phyloP scores from a whole-genome alignment of 2,797 vertebrate species.

The Pantherophis vulpinus region DNA sequence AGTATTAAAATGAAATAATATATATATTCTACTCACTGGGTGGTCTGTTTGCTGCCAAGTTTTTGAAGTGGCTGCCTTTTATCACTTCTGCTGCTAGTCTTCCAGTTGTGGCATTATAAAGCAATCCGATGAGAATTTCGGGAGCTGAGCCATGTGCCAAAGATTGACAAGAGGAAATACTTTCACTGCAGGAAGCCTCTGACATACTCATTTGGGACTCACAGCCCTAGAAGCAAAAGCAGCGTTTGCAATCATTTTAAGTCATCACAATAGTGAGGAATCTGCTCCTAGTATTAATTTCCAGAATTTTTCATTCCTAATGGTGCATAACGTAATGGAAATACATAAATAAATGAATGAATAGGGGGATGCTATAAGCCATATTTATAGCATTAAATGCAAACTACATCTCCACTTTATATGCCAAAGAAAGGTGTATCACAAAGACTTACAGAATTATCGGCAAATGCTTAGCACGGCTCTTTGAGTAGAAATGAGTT shows the following conservation, averaged over 20 bases:
- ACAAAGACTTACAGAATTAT: background rate
- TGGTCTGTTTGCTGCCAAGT: constrained; percentile 95
- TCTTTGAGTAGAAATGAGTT: background rate
- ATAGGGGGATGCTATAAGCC: background rate
- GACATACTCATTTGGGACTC: constrained; percentile 93
- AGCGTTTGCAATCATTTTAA: constrained; percentile 39
- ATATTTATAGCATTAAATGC: background rate
- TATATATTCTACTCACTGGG: constrained; percentile 88
- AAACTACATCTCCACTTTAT: background rate
- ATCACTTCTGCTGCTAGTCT: constrained; percentile 96
- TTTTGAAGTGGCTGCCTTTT: constrained; percentile 98
- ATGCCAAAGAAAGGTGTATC: background rate
- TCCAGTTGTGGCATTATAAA: constrained; percentile 97
- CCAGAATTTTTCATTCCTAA: background rate
- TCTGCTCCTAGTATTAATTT: constrained; percentile 10
- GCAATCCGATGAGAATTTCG: constrained; percentile 93
- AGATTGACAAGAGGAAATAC: constrained; percentile 94
- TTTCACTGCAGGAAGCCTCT: constrained; percentile 91
- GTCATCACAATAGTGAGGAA: background rate
- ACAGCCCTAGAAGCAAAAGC: constrained; percentile 77
- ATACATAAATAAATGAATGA: background rate
- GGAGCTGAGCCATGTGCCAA: constrained; percentile 87
- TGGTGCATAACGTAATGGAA: background rate
- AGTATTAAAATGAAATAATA: constrained; percentile 59
- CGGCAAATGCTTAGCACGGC: background rate